Evolutionary conservation across 2,113 vertebrate species (phyloP).

Genomic region (Seriola quinqueradiata): DNA sequence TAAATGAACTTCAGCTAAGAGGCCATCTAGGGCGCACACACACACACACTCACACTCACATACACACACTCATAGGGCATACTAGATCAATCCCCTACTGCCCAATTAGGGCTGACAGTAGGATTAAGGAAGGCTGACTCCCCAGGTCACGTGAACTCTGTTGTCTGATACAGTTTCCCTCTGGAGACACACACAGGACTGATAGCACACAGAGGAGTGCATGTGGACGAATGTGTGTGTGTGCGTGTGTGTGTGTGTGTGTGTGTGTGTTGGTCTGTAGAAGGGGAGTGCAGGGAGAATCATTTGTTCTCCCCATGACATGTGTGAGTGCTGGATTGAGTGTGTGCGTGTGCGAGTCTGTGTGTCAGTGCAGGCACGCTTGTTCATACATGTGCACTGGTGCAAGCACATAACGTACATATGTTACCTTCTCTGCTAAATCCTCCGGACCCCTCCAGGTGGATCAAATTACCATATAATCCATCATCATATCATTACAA

Average conservation of each 20-base stretch:
- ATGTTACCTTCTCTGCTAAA: slow-evolving; percentile 22
- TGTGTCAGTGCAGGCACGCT: slow-evolving; percentile 18
- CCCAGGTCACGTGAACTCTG: slow-evolving; percentile 78
- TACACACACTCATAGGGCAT: slow-evolving; percentile 23
- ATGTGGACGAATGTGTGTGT: slow-evolving; percentile 23
- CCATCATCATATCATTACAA: slow-evolving; percentile 55
- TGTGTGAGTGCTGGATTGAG: slow-evolving; percentile 29
- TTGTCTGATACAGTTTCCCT: slow-evolving; percentile 80
- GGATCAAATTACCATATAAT: slow-evolving; percentile 59
- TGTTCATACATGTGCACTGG: slow-evolving; percentile 42
- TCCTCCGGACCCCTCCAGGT: slow-evolving; percentile 39
- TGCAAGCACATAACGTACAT: slow-evolving; percentile 35
- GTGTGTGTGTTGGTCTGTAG: slow-evolving; percentile 3
- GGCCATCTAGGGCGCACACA: slow-evolving; percentile 25
- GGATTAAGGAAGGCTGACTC: slow-evolving; percentile 82
- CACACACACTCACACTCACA: slow-evolving; percentile 11
- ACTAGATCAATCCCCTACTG: slow-evolving; percentile 77
- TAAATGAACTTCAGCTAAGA: slow-evolving; percentile 54
- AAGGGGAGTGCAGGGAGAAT: slow-evolving; percentile 41
- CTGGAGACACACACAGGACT: slow-evolving; percentile 68
- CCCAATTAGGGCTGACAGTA: slow-evolving; percentile 84
- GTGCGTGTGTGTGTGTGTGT: slow-evolving; percentile 20
- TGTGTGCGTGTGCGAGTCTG: slow-evolving; percentile 9
- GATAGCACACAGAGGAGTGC: slow-evolving; percentile 65
- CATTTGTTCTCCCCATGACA: slow-evolving; percentile 68